A percentile compares a stretch with the other conserved stretches of the same genome.
These are phyloP conservation scores for Micrasema minimum DNA, from an alignment of 1,140 invertebrate genomes.

Conservation along the genomic window DNA sequence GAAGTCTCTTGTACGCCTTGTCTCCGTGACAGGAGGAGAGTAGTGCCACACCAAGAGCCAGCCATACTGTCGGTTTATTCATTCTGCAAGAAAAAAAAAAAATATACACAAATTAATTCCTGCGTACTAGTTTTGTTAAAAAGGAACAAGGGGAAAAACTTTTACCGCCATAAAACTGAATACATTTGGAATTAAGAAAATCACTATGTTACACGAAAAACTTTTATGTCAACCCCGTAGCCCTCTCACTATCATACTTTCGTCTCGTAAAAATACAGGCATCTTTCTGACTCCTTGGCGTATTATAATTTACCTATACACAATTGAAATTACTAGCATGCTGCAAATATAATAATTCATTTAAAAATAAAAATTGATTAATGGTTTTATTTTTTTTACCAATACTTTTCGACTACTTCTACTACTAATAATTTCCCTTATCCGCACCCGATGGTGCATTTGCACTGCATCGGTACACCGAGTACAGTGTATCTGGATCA, in stretches of 20 bases:
- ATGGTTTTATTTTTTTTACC: too few relatives aligned
- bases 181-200: not conserved
- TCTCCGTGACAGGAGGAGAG: constrained; percentile 28
- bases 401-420: too few relatives aligned
- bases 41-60: constrained; percentile 32
- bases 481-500: too few relatives aligned
- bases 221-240: not conserved
- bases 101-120: not conserved
- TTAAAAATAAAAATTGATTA: too few relatives aligned
- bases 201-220: not conserved
- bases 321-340: too few relatives aligned
- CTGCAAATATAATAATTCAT: too few relatives aligned
- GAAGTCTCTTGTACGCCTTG: constrained; percentile 58
- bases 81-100: constrained; percentile 46
- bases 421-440: too few relatives aligned
- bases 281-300: too few relatives aligned
- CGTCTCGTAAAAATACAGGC: too few relatives aligned
- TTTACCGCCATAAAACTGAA: not conserved
- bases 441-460: too few relatives aligned
- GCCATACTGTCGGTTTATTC: constrained; percentile 28
- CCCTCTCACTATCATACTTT: not conserved
- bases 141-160: not conserved
- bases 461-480: too few relatives aligned
- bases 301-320: too few relatives aligned
- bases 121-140: not conserved